Conservation (phyloP, 35 echinoderm and acorn worm genomes). For the Ptychodera flava region DNA sequence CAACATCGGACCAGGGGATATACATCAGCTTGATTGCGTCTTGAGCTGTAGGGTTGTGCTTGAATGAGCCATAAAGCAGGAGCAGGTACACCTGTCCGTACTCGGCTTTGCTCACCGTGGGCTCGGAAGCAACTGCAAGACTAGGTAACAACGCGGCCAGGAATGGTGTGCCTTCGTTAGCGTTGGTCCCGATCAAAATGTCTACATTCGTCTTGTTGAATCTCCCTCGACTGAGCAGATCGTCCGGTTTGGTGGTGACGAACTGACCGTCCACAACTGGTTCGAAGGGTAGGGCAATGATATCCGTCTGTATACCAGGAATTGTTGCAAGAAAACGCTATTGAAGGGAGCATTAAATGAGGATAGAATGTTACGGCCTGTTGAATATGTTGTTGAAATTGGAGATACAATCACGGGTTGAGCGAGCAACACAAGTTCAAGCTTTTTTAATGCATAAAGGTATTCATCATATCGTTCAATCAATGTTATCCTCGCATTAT, state of each 20-base stretch:
- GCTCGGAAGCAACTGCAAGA: background rate
- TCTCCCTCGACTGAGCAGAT: background rate
- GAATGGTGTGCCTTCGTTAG: background rate
- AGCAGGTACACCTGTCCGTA: background rate
- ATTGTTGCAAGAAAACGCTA: background rate
- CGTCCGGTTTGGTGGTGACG: background rate
- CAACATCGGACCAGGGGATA: background rate
- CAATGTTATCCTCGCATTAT: no score
- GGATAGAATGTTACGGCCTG: no score
- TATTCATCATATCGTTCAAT: no score
- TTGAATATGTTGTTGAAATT: no score
- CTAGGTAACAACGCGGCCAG: background rate
- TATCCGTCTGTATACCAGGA: background rate
- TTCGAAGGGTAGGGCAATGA: constrained; percentile 5
- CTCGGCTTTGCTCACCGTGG: background rate
- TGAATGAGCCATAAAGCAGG: background rate
- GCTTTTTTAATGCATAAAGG: no score
- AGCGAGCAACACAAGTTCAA: no score
- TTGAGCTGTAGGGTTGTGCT: background rate
- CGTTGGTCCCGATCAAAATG: background rate
- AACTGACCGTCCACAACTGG: constrained; percentile 19
- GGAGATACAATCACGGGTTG: no score
- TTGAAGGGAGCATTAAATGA: background rate
- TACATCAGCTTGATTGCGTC: background rate
- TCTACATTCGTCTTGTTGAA: constrained; percentile 31